Percentiles rank a stretch among this genome's conserved stretches.
Conservation (phyloP, 2,888 invertebrate species). For the Leucoma salicis region DNA sequence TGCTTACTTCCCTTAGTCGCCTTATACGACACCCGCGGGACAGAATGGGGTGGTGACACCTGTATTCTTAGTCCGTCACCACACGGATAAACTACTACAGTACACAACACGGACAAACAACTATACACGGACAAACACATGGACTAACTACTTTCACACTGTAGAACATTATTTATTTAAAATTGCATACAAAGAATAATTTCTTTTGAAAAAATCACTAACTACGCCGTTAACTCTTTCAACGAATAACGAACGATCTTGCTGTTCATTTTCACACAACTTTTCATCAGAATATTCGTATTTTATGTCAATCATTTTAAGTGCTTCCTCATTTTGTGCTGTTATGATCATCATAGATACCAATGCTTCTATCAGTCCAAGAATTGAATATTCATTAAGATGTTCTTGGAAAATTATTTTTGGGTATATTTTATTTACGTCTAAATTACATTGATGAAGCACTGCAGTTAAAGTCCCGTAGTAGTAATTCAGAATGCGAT, state of each 20-base stretch:
- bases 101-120: no score
- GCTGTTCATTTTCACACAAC: slow-evolving; percentile 37
- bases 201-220: slow-evolving; percentile 53
- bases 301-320: slow-evolving; percentile 60
- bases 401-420: slow-evolving; percentile 49
- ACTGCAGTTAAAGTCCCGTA: slow-evolving; percentile 59
- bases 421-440: slow-evolving; percentile 52
- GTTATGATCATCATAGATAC: slow-evolving; percentile 71
- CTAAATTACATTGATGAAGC: slow-evolving; percentile 53
- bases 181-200: slow-evolving; percentile 49
- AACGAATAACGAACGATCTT: slow-evolving; percentile 43
- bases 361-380: slow-evolving; percentile 63
- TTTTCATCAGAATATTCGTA: slow-evolving; percentile 43
- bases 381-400: slow-evolving; percentile 54
- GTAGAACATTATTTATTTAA: slow-evolving; percentile 29
- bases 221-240: slow-evolving; percentile 62
- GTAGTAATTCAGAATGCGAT: slow-evolving; percentile 52
- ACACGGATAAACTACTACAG: no score
- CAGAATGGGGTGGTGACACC: no score
- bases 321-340: slow-evolving; percentile 54
- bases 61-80: no score
- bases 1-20: no score
- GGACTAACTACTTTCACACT: no score
- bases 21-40: no score
- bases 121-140: no score